Conservation (phyloP, 2,888 invertebrate genomes). For the Oscheius sp. region DNA sequence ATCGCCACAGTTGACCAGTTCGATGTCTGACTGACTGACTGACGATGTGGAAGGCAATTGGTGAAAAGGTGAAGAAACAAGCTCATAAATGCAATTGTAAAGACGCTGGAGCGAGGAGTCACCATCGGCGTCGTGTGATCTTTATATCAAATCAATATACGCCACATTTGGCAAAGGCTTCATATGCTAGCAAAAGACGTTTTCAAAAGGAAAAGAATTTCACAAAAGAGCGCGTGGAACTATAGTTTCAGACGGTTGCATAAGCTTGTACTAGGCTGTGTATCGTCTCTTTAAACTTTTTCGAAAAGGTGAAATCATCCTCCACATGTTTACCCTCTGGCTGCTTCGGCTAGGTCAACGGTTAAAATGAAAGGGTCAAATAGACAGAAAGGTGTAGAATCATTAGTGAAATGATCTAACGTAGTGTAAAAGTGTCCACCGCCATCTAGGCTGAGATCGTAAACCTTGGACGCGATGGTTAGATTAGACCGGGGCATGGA, state of each 20-base stretch:
- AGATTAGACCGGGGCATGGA: constrained; percentile 34
- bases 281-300: no score
- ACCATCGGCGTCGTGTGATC: neutral
- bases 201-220: no score
- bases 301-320: neutral
- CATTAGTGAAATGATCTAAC: constrained; percentile 20
- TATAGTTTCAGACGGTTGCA: no score
- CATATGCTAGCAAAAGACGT: no score
- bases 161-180: no score
- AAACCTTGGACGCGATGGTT: constrained; percentile 38
- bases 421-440: constrained; percentile 35
- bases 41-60: no score
- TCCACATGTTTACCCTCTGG: neutral
- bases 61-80: no score
- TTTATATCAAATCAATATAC: constrained; percentile 3
- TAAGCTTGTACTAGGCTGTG: no score
- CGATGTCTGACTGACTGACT: neutral
- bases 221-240: no score
- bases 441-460: constrained; percentile 38
- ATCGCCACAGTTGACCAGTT: constrained; percentile 26
- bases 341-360: neutral
- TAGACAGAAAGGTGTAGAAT: constrained; percentile 3
- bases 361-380: neutral
- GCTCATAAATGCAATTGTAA: no score
- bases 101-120: no score